A percentile compares a stretch with the other conserved stretches of the same genome.
These are phyloP conservation scores for Galleria mellonella DNA, from an alignment of 1,140 invertebrate species.

Conservation along the genomic window DNA sequence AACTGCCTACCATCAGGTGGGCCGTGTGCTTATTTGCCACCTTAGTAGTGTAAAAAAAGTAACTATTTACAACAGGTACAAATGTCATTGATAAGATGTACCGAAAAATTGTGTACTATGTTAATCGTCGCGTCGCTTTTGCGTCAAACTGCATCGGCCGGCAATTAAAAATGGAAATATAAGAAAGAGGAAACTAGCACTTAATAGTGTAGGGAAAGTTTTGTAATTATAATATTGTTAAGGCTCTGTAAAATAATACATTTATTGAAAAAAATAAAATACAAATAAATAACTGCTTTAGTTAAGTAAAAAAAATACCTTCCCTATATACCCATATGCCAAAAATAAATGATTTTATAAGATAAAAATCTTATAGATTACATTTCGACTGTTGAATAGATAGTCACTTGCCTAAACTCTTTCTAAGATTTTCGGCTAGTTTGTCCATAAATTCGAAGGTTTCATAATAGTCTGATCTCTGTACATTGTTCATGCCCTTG, in stretches of 20 bases:
- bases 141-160: too few species aligned
- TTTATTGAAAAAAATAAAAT: constrained; percentile 13
- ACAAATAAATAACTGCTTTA: constrained; percentile 51
- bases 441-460: constrained; percentile 99
- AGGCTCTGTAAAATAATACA: background rate
- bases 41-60: too few species aligned
- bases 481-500: constrained; percentile 91
- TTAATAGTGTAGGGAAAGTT: too few species aligned
- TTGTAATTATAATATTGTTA: too few species aligned
- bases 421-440: constrained; percentile 92
- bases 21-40: too few species aligned
- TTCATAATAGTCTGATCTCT: constrained; percentile 92
- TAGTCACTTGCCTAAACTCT: constrained; percentile 66
- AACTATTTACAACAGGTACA: too few species aligned
- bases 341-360: constrained; percentile 16
- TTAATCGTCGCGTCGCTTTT: too few species aligned
- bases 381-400: constrained; percentile 17
- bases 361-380: constrained; percentile 39
- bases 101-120: too few species aligned
- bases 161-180: too few species aligned
- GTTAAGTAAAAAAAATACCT: constrained; percentile 37
- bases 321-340: constrained; percentile 26
- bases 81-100: too few species aligned
- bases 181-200: too few species aligned
- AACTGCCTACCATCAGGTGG: too few species aligned